phyloP scores from a whole-genome alignment of 2,888 invertebrate species.

The Lithophane leautieri region DNA sequence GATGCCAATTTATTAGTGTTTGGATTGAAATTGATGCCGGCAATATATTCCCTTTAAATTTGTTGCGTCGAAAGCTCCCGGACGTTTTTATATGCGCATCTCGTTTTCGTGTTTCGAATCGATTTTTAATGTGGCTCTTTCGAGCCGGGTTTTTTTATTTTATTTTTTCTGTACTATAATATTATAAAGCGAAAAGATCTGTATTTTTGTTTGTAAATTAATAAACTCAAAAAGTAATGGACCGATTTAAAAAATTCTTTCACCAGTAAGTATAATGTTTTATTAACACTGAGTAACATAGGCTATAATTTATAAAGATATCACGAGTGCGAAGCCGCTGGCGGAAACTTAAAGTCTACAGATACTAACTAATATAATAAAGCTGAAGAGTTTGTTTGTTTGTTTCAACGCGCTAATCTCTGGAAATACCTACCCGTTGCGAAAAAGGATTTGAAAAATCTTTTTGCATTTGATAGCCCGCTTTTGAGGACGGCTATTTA shows the following conservation, averaged over 20 bases:
- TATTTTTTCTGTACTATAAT: background rate
- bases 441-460: background rate
- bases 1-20: conserved; percentile 90
- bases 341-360: background rate
- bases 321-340: no score
- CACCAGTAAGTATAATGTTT: no score
- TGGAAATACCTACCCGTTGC: background rate
- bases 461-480: no score
- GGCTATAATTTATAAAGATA: no score
- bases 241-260: no score
- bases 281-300: no score
- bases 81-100: conserved; percentile 82
- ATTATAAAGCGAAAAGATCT: no score
- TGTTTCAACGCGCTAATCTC: background rate
- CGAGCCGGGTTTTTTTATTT: conserved; percentile 39
- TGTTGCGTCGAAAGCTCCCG: conserved; percentile 85
- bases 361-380: background rate
- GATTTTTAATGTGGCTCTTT: conserved; percentile 68
- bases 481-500: background rate
- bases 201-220: no score
- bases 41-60: conserved; percentile 88
- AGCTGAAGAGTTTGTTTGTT: background rate
- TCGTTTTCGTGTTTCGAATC: conserved; percentile 82
- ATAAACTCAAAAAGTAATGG: no score
- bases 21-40: conserved; percentile 89